Evolutionary conservation across 2,797 vertebrate species (phyloP), one percentile per base, ranked within the genome.

Genomic region (Muscicapa striata): DNA sequence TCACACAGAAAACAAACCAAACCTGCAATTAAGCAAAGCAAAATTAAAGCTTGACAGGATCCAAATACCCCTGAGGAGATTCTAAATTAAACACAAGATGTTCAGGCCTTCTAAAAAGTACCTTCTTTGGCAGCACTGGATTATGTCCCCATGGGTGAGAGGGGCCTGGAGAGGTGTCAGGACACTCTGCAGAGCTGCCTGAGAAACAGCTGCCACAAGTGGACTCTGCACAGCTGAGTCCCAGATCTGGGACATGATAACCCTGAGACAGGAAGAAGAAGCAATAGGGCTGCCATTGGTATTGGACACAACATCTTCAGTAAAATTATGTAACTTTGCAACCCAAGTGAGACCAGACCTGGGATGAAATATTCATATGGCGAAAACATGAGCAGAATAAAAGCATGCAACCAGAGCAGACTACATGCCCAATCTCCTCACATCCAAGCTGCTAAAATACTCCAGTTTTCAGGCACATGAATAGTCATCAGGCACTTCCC

Each of bases 71-170:
- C 80, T 59, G 34, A 90, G 74, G 86, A 90, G 73, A 89, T 82
- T 84, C 67, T 73, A 87, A 93, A 92, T 95, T 85, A 85, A 63
- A 84, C 59, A 67, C 94, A 82, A 88, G 92, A 82, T 92, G 67
- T 89, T 89, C 67, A 84, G 67, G 59, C 26, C 48, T 70, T 79
- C 48, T 67, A 13, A 54, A 51, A 62, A 66, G 40, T 41, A 32
- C 48, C 52, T 87, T 54, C 46, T 54, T 54, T 76, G 67, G n/a
- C 69, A 90, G 55, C 80, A 73, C 15, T 32, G 43, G 40, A 13
- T 62, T 59, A 15, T 38, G 23, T 41, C 43, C 46, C 58, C 24
- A 2, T 8, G 41, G 72, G 13, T 69, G 55, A 73, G 62, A 77
- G 16, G 38, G 55, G 19, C 38, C 62, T 54, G 63, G 70, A 86